Percentiles rank a stretch among this genome's conserved stretches.
Evolutionary conservation across 2,797 vertebrate species (phyloP).

Genomic region (Ispidina picta): DNA sequence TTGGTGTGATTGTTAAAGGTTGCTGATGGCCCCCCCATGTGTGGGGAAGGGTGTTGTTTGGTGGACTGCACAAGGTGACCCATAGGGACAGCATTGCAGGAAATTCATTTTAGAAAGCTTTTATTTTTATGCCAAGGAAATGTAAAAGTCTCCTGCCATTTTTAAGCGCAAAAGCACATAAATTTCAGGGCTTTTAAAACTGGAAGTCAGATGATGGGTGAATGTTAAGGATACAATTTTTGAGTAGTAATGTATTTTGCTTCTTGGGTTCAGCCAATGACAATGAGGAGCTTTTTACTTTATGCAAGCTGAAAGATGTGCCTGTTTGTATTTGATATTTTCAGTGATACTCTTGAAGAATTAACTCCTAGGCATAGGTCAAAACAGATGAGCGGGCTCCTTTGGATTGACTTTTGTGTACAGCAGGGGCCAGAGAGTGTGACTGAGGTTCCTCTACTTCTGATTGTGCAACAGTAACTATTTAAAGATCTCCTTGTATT

Average conservation of each 20-base stretch:
- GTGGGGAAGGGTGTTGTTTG: neutral
- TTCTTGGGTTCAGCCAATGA: neutral
- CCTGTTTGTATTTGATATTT: neutral
- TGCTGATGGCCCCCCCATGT: rapidly evolving
- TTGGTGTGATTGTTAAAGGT: neutral
- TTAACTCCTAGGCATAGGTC: neutral
- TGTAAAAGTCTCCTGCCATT: neutral
- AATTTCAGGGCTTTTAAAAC: neutral
- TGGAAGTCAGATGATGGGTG: neutral
- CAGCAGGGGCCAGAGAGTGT: neutral
- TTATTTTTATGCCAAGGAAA: neutral
- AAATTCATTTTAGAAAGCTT: neutral
- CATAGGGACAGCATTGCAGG: neutral
- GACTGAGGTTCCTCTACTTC: neutral
- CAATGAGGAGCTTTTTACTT: neutral
- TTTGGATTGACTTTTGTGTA: neutral
- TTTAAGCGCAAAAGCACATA: neutral
- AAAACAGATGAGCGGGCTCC: neutral
- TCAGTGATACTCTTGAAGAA: neutral
- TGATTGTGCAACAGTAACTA: neutral
- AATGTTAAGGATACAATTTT: neutral
- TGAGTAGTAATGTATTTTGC: neutral
- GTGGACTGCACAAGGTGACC: neutral
- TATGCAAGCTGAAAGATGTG: neutral
- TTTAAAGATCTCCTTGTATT: neutral